A percentile compares a stretch with the other conserved stretches of the same genome.
Conservation (phyloP, 1,140 invertebrate species). For the Phortica variegata region DNA sequence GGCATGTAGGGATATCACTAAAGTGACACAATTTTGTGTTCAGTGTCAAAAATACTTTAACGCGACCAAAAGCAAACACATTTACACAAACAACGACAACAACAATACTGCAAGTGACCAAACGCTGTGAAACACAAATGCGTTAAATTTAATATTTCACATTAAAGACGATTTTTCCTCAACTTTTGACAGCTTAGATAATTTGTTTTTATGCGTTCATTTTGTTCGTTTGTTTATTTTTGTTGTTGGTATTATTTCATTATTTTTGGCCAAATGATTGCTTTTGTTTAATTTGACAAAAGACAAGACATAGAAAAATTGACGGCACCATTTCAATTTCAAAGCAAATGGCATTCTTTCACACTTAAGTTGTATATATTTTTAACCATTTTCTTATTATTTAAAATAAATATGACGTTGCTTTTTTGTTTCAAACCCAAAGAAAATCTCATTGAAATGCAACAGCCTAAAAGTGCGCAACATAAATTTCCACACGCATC, state of each 20-base stretch:
- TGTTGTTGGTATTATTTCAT: constrained; percentile 4
- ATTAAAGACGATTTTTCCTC: too few species aligned
- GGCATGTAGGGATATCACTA: constrained; percentile 47
- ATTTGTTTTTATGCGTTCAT: constrained; percentile 31
- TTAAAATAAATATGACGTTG: too few species aligned
- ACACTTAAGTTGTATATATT: too few species aligned
- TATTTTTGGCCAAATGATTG: constrained; percentile 8
- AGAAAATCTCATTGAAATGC: too few species aligned
- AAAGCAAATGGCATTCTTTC: too few species aligned
- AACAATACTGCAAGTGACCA: too few species aligned
- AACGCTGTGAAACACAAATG: too few species aligned
- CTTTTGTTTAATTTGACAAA: constrained; percentile 43
- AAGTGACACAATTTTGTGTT: constrained; percentile 49
- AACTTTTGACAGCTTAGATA: constrained; percentile 33
- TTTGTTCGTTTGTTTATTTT: too few species aligned
- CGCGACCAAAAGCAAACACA: constrained; percentile 7
- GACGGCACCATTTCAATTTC: constrained; percentile 34
- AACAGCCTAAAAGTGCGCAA: too few species aligned
- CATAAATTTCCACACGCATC: too few species aligned
- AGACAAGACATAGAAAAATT: constrained; percentile 34
- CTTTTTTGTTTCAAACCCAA: too few species aligned
- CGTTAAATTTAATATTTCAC: constrained; percentile 23
- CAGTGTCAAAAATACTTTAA: constrained; percentile 44
- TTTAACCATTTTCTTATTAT: too few species aligned
- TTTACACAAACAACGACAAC: background rate